Base-by-base conservation (phyloP, 1,140 invertebrate species). In the Bursaphelenchus mucronatus region DNA sequence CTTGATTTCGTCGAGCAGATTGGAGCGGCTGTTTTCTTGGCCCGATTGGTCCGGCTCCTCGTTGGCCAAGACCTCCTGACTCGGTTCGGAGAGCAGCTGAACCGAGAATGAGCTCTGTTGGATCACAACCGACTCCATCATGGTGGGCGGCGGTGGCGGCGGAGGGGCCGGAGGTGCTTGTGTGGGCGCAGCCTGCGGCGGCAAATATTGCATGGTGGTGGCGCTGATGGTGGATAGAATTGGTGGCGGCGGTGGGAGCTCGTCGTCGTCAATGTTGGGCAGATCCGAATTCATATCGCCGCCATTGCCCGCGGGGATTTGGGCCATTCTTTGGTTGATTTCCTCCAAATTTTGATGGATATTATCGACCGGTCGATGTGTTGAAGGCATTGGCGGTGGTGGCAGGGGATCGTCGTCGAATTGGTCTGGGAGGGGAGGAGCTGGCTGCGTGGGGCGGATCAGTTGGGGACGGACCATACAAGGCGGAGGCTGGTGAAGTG, bases 1-100 rank as follows among this genome's bases (percentile, higher is more conserved):
- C 19, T 73, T 61, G 50, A 81, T 79, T 58, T 81, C 49, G 21
- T 76, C 75, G 17, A 81, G 30, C 30, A 79, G 59, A 17, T 64
- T 63, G 13, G 46, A 61, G 3, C 58, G 64, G 11, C 43, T 40
- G 41, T 30, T 50, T 15, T 57, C 55, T 15, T 30, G 9, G 9
- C 9, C 43, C 54, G 54, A 39, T 55, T 39, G 54, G 6, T 15
- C 54, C 2, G 13, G n/a, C 19, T 39, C n/a, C 4, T 55, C 54
- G 13, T 55, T 39, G 19, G 13, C 54, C n/a, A 44, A n/a, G n/a
- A 21, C 53, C 15, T 15, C 11, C 13, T 44, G 40, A 8, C 10
- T 39, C 2, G 13, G 57, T 9, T 43, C 13, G 40, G 45, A 59
- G 13, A 44, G 2, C 2, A 44, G 45, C 11, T 59, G 13, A 50